Evolutionary conservation across 2,888 invertebrate species (phyloP).

Genomic region (Silvanus unidentatus): DNA sequence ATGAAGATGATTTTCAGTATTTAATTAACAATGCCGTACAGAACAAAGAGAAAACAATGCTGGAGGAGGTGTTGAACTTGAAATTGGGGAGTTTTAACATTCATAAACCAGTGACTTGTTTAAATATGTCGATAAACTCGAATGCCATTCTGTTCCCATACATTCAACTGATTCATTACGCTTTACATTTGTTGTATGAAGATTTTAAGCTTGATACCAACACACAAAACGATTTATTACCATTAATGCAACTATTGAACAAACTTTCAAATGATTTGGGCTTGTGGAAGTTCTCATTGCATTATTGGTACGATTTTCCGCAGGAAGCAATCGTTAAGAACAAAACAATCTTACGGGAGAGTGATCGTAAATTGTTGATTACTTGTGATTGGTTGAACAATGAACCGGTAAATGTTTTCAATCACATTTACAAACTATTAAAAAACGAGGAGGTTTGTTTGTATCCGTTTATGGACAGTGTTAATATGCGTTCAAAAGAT

Average conservation of each 20-base stretch:
- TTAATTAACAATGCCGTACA: conserved; percentile 21
- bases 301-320: conserved; percentile 85
- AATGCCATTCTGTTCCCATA: conserved; percentile 67
- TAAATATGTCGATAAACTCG: conserved; percentile 51
- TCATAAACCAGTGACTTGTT: conserved; percentile 11
- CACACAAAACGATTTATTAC: conserved; percentile 59
- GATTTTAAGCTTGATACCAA: conserved; percentile 78
- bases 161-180: conserved; percentile 68
- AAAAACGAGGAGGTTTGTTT: conserved; percentile 50
- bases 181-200: conserved; percentile 85
- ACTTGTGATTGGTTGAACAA: conserved; percentile 57
- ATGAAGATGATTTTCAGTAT: conserved; percentile 77
- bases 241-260: conserved; percentile 65
- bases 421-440: conserved; percentile 63
- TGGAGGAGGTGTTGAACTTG: background rate
- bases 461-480: conserved; percentile 67
- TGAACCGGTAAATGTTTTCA: conserved; percentile 66
- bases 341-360: conserved; percentile 51
- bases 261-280: conserved; percentile 73
- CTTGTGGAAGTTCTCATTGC: conserved; percentile 63
- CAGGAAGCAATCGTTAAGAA: conserved; percentile 16
- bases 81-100: background rate
- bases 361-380: conserved; percentile 53
- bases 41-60: conserved; percentile 17
- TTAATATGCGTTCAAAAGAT: conserved; percentile 68